These are phyloP conservation scores for Furnarius figulus DNA, from an alignment of 2,113 vertebrate species.

Conservation along the genomic window DNA sequence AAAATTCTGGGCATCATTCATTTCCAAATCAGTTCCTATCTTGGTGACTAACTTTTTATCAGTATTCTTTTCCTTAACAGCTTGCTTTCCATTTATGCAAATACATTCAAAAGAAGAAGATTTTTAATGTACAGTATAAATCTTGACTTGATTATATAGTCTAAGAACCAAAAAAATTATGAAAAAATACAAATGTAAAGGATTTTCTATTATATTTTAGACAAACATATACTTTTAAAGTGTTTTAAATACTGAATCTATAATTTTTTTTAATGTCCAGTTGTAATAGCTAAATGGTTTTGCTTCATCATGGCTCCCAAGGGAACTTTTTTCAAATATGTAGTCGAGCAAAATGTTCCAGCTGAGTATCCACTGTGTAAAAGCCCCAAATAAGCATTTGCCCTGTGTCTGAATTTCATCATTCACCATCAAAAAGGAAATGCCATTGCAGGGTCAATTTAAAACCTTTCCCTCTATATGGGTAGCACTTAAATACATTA, in stretches of 20 bases:
- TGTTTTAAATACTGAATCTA: conserved; percentile 76
- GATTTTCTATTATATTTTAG: conserved; percentile 81
- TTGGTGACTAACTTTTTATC: conserved; percentile 56
- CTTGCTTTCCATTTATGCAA: conserved; percentile 61
- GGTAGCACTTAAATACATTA: conserved; percentile 66
- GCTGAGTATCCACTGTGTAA: conserved; percentile 47
- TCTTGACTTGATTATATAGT: conserved; percentile 65
- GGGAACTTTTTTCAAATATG: conserved; percentile 54
- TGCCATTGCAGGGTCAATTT: conserved; percentile 41
- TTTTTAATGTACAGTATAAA: conserved; percentile 68
- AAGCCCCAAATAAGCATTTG: conserved; percentile 25
- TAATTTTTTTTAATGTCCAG: conserved; percentile 61
- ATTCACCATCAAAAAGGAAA: conserved; percentile 10
- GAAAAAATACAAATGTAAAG: conserved; percentile 65
- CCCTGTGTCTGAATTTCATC: conserved; percentile 29
- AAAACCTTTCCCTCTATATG: conserved; percentile 46
- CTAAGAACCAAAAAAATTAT: conserved; percentile 68
- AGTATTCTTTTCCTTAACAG: conserved; percentile 64
- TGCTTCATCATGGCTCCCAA: conserved; percentile 51
- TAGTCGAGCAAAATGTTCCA: conserved; percentile 39
- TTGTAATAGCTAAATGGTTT: conserved; percentile 53
- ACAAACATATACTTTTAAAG: conserved; percentile 73
- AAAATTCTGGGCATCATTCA: conserved; percentile 44
- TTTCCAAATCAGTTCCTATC: conserved; percentile 60
- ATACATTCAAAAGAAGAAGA: conserved; percentile 56